A percentile compares a stretch with the other conserved stretches of the same genome.
These are phyloP conservation scores for Vultur gryphus DNA, from an alignment of 2,797 vertebrate genomes.

Conservation along the genomic window DNA sequence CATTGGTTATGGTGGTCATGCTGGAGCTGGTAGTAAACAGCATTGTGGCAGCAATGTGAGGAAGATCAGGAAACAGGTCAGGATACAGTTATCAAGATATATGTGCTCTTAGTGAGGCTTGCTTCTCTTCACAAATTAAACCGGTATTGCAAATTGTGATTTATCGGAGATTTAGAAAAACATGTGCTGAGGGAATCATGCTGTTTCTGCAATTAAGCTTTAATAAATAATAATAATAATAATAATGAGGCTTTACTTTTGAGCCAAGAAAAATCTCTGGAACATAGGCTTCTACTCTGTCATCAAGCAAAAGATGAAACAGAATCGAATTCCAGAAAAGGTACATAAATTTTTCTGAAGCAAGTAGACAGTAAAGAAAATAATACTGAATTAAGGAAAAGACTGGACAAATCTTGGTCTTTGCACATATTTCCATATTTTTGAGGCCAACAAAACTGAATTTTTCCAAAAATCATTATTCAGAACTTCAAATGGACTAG, in stretches of 20 bases:
- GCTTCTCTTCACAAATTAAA: background rate
- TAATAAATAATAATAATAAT: constrained; percentile 47
- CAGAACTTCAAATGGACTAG: background rate
- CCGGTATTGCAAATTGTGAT: background rate
- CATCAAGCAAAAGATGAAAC: constrained; percentile 13
- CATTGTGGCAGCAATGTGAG: background rate
- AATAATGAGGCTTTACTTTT: background rate
- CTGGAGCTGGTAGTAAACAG: background rate
- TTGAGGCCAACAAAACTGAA: background rate
- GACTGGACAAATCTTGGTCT: background rate
- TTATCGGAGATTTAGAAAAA: background rate
- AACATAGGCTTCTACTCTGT: background rate
- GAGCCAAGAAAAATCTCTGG: constrained; percentile 33
- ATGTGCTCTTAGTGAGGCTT: background rate
- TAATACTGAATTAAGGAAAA: background rate
- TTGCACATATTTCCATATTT: background rate
- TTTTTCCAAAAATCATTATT: background rate
- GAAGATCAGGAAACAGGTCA: background rate
- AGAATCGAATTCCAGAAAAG: background rate
- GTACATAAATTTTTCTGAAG: background rate
- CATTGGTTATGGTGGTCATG: background rate
- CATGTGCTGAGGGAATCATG: background rate
- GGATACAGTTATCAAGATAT: constrained; percentile 32
- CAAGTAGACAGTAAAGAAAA: background rate
- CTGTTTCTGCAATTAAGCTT: constrained; percentile 28